Base-by-base conservation (phyloP, 2,888 invertebrate species). In the Muscina levida region DNA sequence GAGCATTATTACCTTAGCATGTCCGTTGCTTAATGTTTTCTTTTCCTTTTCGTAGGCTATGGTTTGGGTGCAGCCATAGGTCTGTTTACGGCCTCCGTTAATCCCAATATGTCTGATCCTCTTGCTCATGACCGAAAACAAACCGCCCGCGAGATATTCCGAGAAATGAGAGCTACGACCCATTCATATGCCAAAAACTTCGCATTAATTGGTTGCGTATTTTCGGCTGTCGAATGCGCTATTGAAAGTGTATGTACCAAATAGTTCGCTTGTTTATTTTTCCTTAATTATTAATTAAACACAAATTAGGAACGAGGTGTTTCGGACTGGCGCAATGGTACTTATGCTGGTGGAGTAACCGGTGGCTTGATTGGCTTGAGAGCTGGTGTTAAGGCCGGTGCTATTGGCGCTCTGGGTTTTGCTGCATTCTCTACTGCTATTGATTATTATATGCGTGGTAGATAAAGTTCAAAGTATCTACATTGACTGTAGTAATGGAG, bases 181-280 rank as follows among this genome's bases (percentile, higher is more conserved):
- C 91, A 97, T 75, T 94, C 97, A 73, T 98, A 99, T 90, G 99
- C 97, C 0, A 99, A 99, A 91, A 99, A 99, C 91, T 99, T 99
- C 92, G 99, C 98, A 0, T 92, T 98, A 53, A 94, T 99, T 84
- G 99, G 99, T 74, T 94, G 95, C 6, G 93, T 99, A 82, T 99
- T 99, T 91, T 95, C 99, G 5, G 96, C 94, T 0, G 95, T 98
- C 10, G 99, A 99, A 91, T 99, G 99, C 89, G 92, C 95, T 22
- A 95, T 99, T 87, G 99, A 99, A 92, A 94, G 95, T 48, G 97
- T 97, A 90, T 19, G 53, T 22, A 91, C 31, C 2, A 26, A 37
- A 26, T 46, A 39, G 8, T 6, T n/a, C n/a, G 31, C n/a, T 44
- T 10, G 8, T 39, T 46, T 39, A 17, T 72, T 39, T 15, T 42